Conservation (phyloP, 2,888 invertebrate genomes). For the Empis livida region DNA sequence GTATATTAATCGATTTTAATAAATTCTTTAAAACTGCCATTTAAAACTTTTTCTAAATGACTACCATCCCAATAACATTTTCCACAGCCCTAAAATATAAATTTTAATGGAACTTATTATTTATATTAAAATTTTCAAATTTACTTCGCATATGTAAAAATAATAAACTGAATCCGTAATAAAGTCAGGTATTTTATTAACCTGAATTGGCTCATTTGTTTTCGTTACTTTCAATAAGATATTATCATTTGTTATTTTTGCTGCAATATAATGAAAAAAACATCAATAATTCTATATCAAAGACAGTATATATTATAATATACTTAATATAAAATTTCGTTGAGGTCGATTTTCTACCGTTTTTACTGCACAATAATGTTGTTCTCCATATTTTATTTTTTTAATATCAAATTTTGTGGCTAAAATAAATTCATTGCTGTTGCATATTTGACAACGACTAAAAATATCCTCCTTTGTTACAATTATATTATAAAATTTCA, state of each 20-base stretch:
- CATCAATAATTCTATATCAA: background rate
- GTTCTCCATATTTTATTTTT: background rate
- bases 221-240: slow-evolving; percentile 6
- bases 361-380: background rate
- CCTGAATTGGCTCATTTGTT: slow-evolving; percentile 8
- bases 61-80: slow-evolving; percentile 15
- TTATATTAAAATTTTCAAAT: background rate
- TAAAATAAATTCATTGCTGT: slow-evolving; percentile 20
- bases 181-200: slow-evolving; percentile 31
- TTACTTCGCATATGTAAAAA: slow-evolving; percentile 13
- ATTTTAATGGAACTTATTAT: background rate
- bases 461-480: slow-evolving; percentile 53
- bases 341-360: slow-evolving; percentile 1
- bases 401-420: slow-evolving; percentile 5
- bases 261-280: slow-evolving; percentile 2
- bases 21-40: slow-evolving; percentile 6
- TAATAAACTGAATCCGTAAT: slow-evolving; percentile 15
- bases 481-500: slow-evolving; percentile 50
- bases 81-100: slow-evolving; percentile 27
- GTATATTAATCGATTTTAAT: background rate
- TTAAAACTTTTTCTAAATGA: slow-evolving; percentile 10
- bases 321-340: slow-evolving; percentile 5
- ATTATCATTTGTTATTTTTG: slow-evolving; percentile 5
- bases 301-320: background rate
- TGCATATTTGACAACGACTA: slow-evolving; percentile 56